phyloP scores from a whole-genome alignment of 2,797 vertebrate species.

The Xiphophorus birchmanni region DNA sequence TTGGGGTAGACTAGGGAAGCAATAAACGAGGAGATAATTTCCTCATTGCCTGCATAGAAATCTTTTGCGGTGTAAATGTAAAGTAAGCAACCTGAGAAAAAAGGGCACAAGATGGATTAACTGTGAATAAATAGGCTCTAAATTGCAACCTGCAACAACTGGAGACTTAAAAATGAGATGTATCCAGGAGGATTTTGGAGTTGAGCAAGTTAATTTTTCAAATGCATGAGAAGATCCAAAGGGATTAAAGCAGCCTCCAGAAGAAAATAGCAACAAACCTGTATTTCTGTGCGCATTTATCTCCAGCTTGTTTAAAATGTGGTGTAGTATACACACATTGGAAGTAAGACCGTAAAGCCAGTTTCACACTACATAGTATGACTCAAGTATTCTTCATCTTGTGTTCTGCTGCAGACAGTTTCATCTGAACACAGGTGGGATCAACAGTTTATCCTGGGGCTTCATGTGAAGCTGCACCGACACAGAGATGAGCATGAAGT shows the following conservation, averaged over 20 bases:
- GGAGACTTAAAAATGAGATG: background rate
- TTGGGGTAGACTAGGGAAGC: background rate
- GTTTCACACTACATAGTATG: background rate
- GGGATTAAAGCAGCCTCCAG: background rate
- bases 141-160: background rate
- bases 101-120: background rate
- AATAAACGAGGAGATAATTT: background rate
- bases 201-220: background rate
- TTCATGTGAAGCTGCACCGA: background rate
- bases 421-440: background rate
- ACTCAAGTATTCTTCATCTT: background rate
- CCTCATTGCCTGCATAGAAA: background rate
- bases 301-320: background rate
- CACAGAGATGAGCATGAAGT: background rate
- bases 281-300: background rate
- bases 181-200: background rate
- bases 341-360: background rate
- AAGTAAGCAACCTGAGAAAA: background rate
- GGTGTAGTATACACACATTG: background rate
- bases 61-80: background rate
- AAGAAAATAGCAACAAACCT: background rate
- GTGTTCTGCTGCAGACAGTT: background rate
- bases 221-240: background rate
- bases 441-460: background rate
- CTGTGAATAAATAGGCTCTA: background rate